Evolutionary conservation across 2,113 vertebrate genomes (phyloP).

Genomic region (Dasyurus viverrinus): DNA sequence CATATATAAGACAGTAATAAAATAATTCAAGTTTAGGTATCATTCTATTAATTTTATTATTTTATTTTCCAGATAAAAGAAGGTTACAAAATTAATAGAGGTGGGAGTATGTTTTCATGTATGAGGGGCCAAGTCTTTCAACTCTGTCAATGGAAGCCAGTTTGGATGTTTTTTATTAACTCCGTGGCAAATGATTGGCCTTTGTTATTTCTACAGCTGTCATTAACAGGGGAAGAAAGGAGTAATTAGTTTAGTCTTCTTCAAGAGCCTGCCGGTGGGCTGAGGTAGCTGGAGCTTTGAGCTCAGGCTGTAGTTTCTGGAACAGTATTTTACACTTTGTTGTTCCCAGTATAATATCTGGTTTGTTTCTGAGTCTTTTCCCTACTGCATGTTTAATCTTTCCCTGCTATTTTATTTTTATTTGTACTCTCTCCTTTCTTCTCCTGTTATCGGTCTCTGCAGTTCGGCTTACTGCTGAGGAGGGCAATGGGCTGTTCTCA

Average conservation of each 20-base stretch:
- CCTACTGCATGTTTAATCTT: neutral
- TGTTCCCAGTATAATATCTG: neutral
- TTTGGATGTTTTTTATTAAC: constrained; percentile 1
- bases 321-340: neutral
- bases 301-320: neutral
- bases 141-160: neutral
- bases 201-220: constrained; percentile 1
- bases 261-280: neutral
- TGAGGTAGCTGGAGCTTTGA: neutral
- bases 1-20: neutral
- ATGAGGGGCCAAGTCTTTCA: neutral
- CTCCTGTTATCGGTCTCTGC: neutral
- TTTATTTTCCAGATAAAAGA: neutral
- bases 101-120: neutral
- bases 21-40: neutral
- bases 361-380: neutral
- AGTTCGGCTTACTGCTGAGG: neutral
- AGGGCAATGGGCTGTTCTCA: constrained; percentile 41
- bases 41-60: neutral
- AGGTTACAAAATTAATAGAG: neutral
- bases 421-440: constrained; percentile 2
- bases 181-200: constrained; percentile 1
- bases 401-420: neutral
- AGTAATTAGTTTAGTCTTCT: neutral
- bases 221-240: neutral